These are phyloP conservation scores for Anthoscopus minutus DNA, from an alignment of 2,113 vertebrate species.

Conservation along the genomic window DNA sequence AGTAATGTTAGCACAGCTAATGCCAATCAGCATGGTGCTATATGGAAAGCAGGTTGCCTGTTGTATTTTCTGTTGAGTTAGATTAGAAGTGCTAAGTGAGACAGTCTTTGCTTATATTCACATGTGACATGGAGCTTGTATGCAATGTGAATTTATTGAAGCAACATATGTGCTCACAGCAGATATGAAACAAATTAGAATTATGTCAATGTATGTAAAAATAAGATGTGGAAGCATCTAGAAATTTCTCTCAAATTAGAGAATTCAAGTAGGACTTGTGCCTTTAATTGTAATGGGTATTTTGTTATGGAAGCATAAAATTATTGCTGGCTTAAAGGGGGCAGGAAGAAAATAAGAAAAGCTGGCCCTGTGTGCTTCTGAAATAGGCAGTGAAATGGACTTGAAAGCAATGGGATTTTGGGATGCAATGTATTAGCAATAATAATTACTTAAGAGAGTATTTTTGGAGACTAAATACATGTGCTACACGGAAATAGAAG, in stretches of 20 bases:
- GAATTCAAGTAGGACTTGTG: not conserved
- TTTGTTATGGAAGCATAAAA: not conserved
- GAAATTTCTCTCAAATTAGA: not conserved
- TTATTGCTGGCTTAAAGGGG: not conserved
- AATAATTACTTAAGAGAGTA: not conserved
- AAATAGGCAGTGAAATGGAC: not conserved
- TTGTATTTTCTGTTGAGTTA: not conserved
- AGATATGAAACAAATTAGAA: not conserved
- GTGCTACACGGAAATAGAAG: not conserved
- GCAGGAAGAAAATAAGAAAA: not conserved
- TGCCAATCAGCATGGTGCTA: not conserved
- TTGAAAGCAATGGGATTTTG: not conserved
- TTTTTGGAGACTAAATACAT: not conserved
- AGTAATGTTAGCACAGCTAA: not conserved
- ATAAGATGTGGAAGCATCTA: not conserved
- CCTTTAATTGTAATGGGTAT: not conserved
- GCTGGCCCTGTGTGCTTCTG: not conserved
- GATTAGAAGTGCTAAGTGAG: not conserved
- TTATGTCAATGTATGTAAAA: not conserved
- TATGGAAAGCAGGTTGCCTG: not conserved
- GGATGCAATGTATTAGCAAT: not conserved
- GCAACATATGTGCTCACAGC: not conserved
- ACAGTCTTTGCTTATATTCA: not conserved
- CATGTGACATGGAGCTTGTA: fast-evolving
- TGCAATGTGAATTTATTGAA: not conserved